Evolutionary conservation across 2,113 vertebrate genomes (phyloP), one percentile per base, ranked within the genome.

Genomic region (Dissostichus mawsoni): DNA sequence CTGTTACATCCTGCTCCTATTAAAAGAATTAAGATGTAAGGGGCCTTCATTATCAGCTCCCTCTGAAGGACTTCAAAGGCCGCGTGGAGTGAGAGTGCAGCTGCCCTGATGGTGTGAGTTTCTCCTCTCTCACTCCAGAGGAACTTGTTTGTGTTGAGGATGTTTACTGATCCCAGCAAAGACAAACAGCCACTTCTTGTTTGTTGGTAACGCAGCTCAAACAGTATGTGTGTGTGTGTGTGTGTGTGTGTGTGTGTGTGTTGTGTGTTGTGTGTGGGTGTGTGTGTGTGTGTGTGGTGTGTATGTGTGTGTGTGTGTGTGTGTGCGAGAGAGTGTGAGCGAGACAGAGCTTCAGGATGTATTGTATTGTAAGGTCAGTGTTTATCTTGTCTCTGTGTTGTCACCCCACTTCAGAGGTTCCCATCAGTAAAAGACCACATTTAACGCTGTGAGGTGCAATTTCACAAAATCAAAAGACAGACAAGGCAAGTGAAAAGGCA

Each of bases 161-260:
- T 95, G 94, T 95, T 95, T 95, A 94, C 95, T 77, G 87, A 94
- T 95, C 93, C 92, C 92, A 89, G 90, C 88, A 89, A 93, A 95
- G 92, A 93, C 94, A 95, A 95, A 95, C 92, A 91, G 80, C 71
- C 83, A 67, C 75, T 45, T 92, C 84, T 92, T 94, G 91, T 92
- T 92, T 93, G 91, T 84, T 76, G 76, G 83, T 84, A 33, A 63
- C 59, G 25, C 67, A 78, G 51, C 79, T 91, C 92, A 94, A 92
- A 94, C 91, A 95, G 23, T 64, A 41, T 71, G 50, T 29, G 57
- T 52, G 65, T 58, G 58, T 8, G 50, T 33, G 59, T 56, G 65
- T 57, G 48, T 57, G 51, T 20, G 55, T 16, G 77, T 1, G 78
- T 3, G 82, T 52, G 17, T 65, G 52, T 64, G 58, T 71, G 50